These are phyloP conservation scores for Mormoops blainvillei DNA, from an alignment of 2,113 vertebrate species.

Conservation along the genomic window DNA sequence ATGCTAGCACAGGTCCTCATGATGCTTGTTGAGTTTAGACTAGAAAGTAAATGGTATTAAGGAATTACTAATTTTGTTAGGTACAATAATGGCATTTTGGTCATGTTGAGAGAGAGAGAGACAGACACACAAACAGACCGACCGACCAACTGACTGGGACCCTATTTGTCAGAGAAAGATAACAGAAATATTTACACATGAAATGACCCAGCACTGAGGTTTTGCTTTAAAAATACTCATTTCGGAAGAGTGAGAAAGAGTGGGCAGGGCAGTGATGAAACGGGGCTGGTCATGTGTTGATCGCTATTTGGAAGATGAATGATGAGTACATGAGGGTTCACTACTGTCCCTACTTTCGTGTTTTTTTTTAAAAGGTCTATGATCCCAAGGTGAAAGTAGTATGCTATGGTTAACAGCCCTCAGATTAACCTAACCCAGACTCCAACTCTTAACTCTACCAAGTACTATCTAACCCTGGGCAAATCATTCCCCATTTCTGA, in stretches of 20 bases:
- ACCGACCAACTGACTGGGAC: too few species aligned
- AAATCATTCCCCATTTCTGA: neutral
- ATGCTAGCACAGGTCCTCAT: neutral
- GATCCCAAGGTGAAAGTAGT: neutral
- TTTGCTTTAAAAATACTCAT: slow-evolving; percentile 42
- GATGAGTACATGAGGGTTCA: neutral
- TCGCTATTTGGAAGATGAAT: slow-evolving; percentile 32
- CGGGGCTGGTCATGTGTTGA: neutral
- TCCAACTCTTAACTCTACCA: neutral
- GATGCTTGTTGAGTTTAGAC: neutral
- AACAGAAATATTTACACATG: slow-evolving; percentile 27
- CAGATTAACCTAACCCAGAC: neutral
- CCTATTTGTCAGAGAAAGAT: slow-evolving; percentile 23
- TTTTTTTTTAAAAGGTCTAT: neutral
- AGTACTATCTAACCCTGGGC: neutral
- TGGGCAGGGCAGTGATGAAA: neutral
- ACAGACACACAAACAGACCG: too few species aligned
- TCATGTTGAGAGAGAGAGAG: neutral
- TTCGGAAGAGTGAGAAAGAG: slow-evolving; percentile 24
- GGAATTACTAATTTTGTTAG: slow-evolving; percentile 35
- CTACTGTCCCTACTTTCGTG: neutral
- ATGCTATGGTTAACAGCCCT: neutral
- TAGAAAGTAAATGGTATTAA: neutral
- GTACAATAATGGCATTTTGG: neutral
- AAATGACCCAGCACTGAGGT: neutral